phyloP scores from a whole-genome alignment of 2,113 vertebrate species.

The Cottus gobio region DNA sequence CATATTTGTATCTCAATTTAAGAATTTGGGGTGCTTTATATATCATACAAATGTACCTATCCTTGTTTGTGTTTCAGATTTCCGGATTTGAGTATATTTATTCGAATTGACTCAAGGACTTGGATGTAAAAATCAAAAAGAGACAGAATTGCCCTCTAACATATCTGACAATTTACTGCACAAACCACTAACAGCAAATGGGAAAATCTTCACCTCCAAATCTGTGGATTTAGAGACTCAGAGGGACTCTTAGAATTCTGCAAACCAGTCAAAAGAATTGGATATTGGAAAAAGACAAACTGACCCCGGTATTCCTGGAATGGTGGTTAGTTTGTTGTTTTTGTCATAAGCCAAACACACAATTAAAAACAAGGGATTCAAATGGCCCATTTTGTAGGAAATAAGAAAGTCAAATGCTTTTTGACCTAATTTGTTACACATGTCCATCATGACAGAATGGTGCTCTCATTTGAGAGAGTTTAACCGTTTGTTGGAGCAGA shows the following conservation, averaged over 20 bases:
- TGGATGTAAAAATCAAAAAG: not conserved
- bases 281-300: slow-evolving; percentile 11
- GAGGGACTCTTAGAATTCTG: slow-evolving; percentile 1
- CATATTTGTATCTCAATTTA: not conserved
- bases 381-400: not conserved
- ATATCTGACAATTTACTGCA: not conserved
- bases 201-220: not conserved
- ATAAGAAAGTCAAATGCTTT: not conserved
- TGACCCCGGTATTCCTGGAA: not conserved
- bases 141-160: not conserved
- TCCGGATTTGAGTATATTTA: not conserved
- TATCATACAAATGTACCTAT: too few relatives aligned
- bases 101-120: too few relatives aligned
- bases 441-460: not conserved
- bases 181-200: not conserved
- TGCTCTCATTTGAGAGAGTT: slow-evolving; percentile 15
- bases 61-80: too few relatives aligned
- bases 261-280: not conserved
- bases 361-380: not conserved
- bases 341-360: not conserved
- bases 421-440: slow-evolving; percentile 20
- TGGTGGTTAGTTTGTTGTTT: slow-evolving; percentile 20
- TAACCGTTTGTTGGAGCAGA: not conserved
- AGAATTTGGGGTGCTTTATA: too few relatives aligned
- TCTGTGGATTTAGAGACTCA: not conserved